Base-by-base conservation (phyloP, 2,797 vertebrate species). In the Rousettus madagascariensis region DNA sequence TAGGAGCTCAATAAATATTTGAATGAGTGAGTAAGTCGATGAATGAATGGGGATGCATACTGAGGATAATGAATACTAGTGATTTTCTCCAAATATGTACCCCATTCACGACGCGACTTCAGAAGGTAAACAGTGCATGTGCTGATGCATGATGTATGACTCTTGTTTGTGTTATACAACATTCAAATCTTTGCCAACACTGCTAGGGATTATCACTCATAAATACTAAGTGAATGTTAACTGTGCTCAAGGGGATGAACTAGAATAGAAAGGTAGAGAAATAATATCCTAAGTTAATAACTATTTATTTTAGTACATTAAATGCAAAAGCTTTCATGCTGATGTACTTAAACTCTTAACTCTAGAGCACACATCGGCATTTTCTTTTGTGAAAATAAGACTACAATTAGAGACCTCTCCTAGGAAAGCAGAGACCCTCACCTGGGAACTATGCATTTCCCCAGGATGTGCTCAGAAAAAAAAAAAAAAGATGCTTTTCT, bases 401-500 rank as follows among this genome's bases (percentile, higher is more conserved):
- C 82, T 96, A 79, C 83, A 94, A 90, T 96, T 90, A 74, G 20
- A 74, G 55, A 91, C 78, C 65, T 36, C 26, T 84, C 38, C 43
- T 38, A 68, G 22, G 57, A 86, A 94, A 96, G 16, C 36, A 96
- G 49, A 96, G 68, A 94, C 41, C 6, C 51, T 75, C 4, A 33
- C n/a, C 28, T 77, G 8, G 93, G 95, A 87, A 91, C 68, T 90
- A 95, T 96, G 86, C 96, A 88, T 85, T 97, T 90, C 96, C 98
- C 90, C 93, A 97, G 96, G 93, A 15, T 95, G 59, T 88, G 82
- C 92, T 97, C 57, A 7, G 85, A 85, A 61, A n/a, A 95, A 93
- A 95, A 96, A 96, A 97, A 97, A 96, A 96, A 96, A 94, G 83
- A 93, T 72, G 91, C 72, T 96, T 97, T 98, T 97, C 96, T 96